These are phyloP conservation scores for Dipodomys stephensi DNA, from an alignment of 2,113 vertebrate genomes.

Conservation along the genomic window DNA sequence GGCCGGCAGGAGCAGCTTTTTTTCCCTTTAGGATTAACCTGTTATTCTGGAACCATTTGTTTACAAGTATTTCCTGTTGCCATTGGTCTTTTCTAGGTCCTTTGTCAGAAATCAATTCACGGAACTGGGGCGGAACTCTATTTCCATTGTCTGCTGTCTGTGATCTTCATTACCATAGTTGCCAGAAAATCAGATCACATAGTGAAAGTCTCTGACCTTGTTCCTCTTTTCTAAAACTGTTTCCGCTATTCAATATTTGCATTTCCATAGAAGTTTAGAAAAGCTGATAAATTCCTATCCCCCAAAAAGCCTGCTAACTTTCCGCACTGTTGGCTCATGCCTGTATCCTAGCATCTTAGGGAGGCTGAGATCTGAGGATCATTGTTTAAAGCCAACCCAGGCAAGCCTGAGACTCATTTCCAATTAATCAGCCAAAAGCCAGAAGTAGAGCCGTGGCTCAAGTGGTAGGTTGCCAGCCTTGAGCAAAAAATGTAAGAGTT, in stretches of 20 bases:
- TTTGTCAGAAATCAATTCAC: background rate
- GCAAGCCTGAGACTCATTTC: too few species aligned
- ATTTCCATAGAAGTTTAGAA: background rate
- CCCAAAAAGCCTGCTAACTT: too few species aligned
- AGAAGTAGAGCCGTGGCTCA: too few species aligned
- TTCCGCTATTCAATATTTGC: background rate
- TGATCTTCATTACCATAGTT: background rate
- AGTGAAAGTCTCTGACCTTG: background rate
- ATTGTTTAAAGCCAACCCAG: too few species aligned
- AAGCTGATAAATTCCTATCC: background rate
- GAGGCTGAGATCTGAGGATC: too few species aligned
- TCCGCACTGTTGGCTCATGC: too few species aligned
- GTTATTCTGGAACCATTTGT: background rate
- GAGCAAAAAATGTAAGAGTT: too few species aligned
- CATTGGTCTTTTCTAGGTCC: background rate
- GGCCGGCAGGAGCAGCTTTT: background rate
- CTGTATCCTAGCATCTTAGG: too few species aligned
- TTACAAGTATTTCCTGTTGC: background rate
- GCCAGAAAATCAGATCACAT: background rate
- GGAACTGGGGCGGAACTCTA: fast-evolving
- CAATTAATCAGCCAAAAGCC: too few species aligned
- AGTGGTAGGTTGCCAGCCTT: too few species aligned
- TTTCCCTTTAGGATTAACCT: background rate
- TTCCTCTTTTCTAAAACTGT: background rate
- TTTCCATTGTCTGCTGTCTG: fast-evolving